Percentiles rank a stretch among this genome's conserved stretches.
Evolutionary conservation across 2,797 vertebrate genomes (phyloP).

Genomic region (Pampus argenteus): DNA sequence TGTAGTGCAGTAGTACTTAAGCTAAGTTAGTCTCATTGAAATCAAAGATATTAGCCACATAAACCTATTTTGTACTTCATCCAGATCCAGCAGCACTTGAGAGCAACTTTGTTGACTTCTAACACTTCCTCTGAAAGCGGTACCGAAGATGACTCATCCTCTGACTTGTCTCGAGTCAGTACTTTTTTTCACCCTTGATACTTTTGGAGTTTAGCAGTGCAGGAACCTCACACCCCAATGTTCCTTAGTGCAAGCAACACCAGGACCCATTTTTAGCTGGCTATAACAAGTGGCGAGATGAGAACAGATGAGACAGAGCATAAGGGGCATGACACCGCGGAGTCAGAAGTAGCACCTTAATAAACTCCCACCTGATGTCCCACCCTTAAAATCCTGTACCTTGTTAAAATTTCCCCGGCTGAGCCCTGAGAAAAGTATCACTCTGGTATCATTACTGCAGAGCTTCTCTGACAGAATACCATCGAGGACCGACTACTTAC

Average conservation of each 20-base stretch:
- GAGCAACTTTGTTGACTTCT: not conserved
- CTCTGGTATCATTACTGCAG: conserved; percentile 24
- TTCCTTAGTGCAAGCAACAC: conserved; percentile 41
- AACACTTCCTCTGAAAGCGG: not conserved
- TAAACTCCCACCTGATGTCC: conserved; percentile 59
- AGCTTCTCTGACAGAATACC: conserved; percentile 25
- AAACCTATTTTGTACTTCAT: not conserved
- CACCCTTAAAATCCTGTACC: conserved; percentile 38
- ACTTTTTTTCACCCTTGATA: conserved; percentile 19
- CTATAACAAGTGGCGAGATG: conserved; percentile 48
- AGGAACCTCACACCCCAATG: conserved; percentile 20
- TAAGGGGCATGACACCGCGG: conserved; percentile 49
- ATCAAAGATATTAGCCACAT: too few species aligned
- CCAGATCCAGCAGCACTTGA: not conserved
- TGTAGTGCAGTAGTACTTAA: not conserved
- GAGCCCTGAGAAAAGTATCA: conserved; percentile 35
- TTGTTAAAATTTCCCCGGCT: conserved; percentile 57
- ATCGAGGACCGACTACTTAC: not conserved
- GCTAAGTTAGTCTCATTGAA: too few species aligned
- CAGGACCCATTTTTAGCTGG: conserved; percentile 58
- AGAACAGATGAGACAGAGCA: conserved; percentile 62
- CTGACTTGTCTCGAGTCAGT: not conserved
- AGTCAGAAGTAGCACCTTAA: conserved; percentile 44
- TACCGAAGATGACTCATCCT: not conserved
- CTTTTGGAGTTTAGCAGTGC: conserved; percentile 14